A percentile compares a stretch with the other conserved stretches of the same genome.
phyloP scores from a whole-genome alignment of 2,888 invertebrate genomes.

The Cephus rjabovi region DNA sequence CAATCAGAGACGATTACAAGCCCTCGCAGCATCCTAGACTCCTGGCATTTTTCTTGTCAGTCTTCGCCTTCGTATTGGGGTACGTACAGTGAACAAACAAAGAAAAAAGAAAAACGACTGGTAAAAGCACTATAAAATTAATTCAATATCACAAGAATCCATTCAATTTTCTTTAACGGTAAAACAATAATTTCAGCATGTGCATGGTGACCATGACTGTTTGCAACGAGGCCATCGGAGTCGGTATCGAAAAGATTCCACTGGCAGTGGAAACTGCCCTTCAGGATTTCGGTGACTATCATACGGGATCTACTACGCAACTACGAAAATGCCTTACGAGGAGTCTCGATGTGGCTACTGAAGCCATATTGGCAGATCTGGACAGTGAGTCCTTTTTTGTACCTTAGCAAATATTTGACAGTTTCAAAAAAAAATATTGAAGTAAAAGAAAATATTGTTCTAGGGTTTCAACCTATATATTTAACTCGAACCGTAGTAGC shows the following conservation, averaged over 20 bases:
- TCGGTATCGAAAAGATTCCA: conserved; percentile 70
- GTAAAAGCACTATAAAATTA: not conserved
- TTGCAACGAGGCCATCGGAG: conserved; percentile 73
- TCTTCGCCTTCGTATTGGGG: conserved; percentile 59
- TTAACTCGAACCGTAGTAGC: not conserved
- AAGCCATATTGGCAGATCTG: conserved; percentile 73
- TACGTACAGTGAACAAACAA: conserved; percentile 37
- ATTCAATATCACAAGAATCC: not conserved
- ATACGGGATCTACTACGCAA: conserved; percentile 75
- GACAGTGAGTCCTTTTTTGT: conserved; percentile 69
- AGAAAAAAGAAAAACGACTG: not conserved
- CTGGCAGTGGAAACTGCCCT: conserved; percentile 70
- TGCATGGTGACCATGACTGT: conserved; percentile 73
- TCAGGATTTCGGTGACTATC: conserved; percentile 73
- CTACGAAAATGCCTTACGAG: conserved; percentile 72
- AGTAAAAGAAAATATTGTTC: not conserved
- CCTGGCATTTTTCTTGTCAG: conserved; percentile 56
- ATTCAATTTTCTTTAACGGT: conserved; percentile 56
- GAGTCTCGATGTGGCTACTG: conserved; percentile 73
- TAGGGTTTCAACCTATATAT: not conserved
- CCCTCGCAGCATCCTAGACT: conserved; percentile 50
- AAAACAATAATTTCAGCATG: conserved; percentile 30
- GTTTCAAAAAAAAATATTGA: not conserved
- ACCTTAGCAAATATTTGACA: not conserved
- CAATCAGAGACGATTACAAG: conserved; percentile 54